These are phyloP conservation scores for Agonopterix subpropinquella DNA, from an alignment of 2,888 invertebrate species.

Conservation along the genomic window DNA sequence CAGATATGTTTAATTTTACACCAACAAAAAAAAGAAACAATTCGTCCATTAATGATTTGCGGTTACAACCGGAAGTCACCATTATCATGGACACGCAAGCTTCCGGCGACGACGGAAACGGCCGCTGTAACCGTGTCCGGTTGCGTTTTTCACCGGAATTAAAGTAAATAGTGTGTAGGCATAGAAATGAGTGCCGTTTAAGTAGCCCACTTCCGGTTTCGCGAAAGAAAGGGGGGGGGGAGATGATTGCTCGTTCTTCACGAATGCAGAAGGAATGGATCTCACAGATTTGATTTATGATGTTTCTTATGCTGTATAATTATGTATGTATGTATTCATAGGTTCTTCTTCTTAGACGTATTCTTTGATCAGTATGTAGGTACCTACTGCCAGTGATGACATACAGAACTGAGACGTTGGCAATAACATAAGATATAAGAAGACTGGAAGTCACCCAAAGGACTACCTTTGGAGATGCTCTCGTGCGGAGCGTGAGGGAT, in stretches of 20 bases:
- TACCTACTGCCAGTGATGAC: too few species aligned
- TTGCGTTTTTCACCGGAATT: constrained; percentile 56
- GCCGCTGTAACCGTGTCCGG: constrained; percentile 55
- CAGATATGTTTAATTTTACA: too few species aligned
- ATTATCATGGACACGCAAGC: constrained; percentile 47
- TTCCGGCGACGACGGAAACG: constrained; percentile 53
- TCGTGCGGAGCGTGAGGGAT: too few species aligned
- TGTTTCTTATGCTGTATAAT: too few species aligned
- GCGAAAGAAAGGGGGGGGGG: neutral
- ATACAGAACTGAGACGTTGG: too few species aligned
- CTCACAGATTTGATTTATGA: neutral
- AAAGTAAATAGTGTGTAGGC: constrained; percentile 29
- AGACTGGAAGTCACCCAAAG: too few species aligned
- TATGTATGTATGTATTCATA: too few species aligned
- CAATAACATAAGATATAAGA: too few species aligned
- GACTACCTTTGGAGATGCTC: too few species aligned
- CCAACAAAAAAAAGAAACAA: constrained; percentile 17
- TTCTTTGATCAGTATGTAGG: too few species aligned
- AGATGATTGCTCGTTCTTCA: neutral
- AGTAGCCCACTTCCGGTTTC: neutral
- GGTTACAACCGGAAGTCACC: constrained; percentile 36
- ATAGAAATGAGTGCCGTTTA: neutral
- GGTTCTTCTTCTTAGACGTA: too few species aligned
- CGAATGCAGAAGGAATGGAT: neutral
- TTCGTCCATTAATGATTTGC: constrained; percentile 37